Evolutionary conservation across 2,888 invertebrate genomes (phyloP).

Genomic region (Chloroclystis v-ata): DNA sequence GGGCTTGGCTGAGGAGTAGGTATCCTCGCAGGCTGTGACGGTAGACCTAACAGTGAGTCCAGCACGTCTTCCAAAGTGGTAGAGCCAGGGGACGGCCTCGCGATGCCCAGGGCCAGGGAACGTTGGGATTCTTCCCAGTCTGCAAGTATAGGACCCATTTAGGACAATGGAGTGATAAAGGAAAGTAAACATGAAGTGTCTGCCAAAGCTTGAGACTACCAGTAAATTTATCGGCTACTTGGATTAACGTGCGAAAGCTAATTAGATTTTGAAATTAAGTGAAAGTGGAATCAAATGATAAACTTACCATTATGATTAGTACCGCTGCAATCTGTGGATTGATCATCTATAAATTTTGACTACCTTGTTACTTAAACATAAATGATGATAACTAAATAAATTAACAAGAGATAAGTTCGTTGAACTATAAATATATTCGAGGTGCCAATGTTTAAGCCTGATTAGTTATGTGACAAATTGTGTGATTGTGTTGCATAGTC

Average conservation of each 20-base stretch:
- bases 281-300: not conserved
- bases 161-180: slow-evolving; percentile 15
- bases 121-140: slow-evolving; percentile 74
- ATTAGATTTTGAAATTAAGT: not conserved
- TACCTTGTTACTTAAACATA: too few species aligned
- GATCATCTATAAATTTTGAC: slow-evolving; percentile 1
- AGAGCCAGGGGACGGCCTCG: slow-evolving; percentile 86
- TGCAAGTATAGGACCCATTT: slow-evolving; percentile 45
- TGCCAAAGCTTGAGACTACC: not conserved
- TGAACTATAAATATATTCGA: too few species aligned
- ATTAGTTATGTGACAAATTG: not conserved
- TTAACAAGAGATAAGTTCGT: too few species aligned
- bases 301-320: slow-evolving; percentile 12
- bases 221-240: too few species aligned
- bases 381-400: too few species aligned
- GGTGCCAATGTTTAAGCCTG: not conserved
- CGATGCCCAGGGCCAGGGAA: slow-evolving; percentile 73
- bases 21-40: slow-evolving; percentile 83
- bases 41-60: slow-evolving; percentile 93
- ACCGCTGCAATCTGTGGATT: slow-evolving; percentile 13
- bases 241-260: not conserved
- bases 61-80: slow-evolving; percentile 96
- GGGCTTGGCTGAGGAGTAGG: slow-evolving; percentile 82
- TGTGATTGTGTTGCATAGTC: not conserved
- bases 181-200: slow-evolving; percentile 3